These are phyloP conservation scores for Tautogolabrus adspersus DNA, from an alignment of 2,113 vertebrate genomes.

Conservation along the genomic window DNA sequence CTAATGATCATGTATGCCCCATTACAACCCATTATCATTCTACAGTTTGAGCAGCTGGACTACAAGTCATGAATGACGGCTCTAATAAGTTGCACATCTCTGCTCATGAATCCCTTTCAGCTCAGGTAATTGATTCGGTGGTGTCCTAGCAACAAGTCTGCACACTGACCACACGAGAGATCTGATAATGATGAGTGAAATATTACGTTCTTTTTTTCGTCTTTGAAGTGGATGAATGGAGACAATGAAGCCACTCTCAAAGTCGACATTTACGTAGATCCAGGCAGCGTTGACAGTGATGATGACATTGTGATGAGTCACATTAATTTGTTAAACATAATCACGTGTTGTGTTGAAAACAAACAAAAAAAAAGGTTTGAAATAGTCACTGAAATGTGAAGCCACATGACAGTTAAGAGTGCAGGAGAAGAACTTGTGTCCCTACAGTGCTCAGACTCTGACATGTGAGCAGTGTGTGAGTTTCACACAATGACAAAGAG, in stretches of 20 bases:
- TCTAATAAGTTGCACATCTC: slow-evolving; percentile 18
- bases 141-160: slow-evolving; percentile 67
- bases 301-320: not conserved
- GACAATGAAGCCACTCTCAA: not conserved
- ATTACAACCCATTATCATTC: not conserved
- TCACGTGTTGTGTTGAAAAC: too few species aligned
- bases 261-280: not conserved
- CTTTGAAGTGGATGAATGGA: not conserved
- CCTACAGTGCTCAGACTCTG: not conserved
- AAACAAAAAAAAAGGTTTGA: not conserved
- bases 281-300: too few species aligned
- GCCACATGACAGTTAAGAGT: not conserved
- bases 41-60: not conserved
- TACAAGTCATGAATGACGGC: slow-evolving; percentile 1
- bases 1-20: slow-evolving; percentile 1
- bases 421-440: not conserved
- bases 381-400: not conserved
- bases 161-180: not conserved
- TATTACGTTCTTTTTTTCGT: not conserved
- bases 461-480: slow-evolving; percentile 13
- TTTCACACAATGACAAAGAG: not conserved
- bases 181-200: not conserved
- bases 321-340: not conserved
- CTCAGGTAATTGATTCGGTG: slow-evolving; percentile 30
- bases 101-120: not conserved